These are phyloP conservation scores for Ennomos quercinarius DNA, from an alignment of 2,888 invertebrate species.

Conservation along the genomic window DNA sequence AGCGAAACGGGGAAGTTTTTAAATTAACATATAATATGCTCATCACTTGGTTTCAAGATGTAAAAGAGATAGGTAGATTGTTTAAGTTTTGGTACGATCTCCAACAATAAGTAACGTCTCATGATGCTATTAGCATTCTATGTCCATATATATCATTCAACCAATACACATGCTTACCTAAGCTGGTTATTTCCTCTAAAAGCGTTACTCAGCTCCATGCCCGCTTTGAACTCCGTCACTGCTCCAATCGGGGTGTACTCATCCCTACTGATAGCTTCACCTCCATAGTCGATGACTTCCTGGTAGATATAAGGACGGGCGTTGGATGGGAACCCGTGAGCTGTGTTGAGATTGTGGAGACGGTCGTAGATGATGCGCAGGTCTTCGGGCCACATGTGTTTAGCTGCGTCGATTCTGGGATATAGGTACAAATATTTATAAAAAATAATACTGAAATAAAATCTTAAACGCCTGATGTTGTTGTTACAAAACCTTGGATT, in stretches of 20 bases:
- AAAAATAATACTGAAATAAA: no score
- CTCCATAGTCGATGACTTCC: constrained; percentile 90
- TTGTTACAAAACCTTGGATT: no score
- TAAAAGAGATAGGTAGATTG: no score
- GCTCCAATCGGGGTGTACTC: constrained; percentile 85
- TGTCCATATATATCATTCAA: no score
- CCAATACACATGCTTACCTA: constrained; percentile 18
- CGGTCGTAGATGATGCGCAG: constrained; percentile 87
- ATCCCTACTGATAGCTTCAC: constrained; percentile 75
- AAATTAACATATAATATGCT: no score
- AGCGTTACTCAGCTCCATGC: constrained; percentile 72
- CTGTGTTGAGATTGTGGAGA: constrained; percentile 86
- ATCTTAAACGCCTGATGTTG: no score
- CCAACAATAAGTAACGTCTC: no score
- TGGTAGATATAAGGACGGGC: constrained; percentile 89
- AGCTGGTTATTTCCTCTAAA: constrained; percentile 74
- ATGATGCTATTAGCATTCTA: no score
- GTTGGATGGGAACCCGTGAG: constrained; percentile 86
- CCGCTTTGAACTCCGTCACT: constrained; percentile 88
- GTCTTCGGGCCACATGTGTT: constrained; percentile 92
- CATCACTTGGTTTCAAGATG: no score
- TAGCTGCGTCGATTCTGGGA: constrained; percentile 89
- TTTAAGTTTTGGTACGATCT: no score
- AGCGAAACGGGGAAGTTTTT: no score
- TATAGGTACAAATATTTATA: no score